Evolutionary conservation across 2,113 vertebrate genomes (phyloP).

Genomic region (Cygnus buccinator): DNA sequence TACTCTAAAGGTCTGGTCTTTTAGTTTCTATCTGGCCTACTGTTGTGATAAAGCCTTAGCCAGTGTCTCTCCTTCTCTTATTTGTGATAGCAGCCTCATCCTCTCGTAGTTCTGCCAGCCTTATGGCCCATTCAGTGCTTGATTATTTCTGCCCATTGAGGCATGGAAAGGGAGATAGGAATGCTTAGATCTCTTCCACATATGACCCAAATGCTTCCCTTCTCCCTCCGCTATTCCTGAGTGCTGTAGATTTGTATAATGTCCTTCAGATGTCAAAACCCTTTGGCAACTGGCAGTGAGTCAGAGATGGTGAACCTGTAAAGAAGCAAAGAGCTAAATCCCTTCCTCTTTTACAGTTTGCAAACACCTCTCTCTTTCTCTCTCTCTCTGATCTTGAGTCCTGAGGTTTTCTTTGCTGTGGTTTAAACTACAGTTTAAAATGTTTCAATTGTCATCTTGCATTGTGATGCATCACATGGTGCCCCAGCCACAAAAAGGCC

Average conservation of each 20-base stretch:
- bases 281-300: constrained; percentile 51
- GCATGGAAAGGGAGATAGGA: constrained; percentile 4
- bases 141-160: constrained; percentile 20
- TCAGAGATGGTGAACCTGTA: constrained; percentile 63
- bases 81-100: background rate
- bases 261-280: constrained; percentile 62
- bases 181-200: constrained; percentile 51
- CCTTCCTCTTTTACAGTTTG: constrained; percentile 62
- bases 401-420: constrained; percentile 75
- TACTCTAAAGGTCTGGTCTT: background rate
- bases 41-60: background rate
- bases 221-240: background rate
- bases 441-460: constrained; percentile 73
- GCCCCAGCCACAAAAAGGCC: constrained; percentile 72
- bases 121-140: background rate
- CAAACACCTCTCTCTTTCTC: constrained; percentile 72
- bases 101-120: background rate
- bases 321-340: constrained; percentile 49
- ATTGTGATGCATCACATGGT: constrained; percentile 73
- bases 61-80: background rate
- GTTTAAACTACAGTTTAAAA: constrained; percentile 70
- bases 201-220: background rate
- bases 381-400: constrained; percentile 62
- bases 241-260: constrained; percentile 44
- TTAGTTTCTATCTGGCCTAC: background rate